phyloP scores from a whole-genome alignment of 2,797 vertebrate genomes.

The Tauraco hartlaubi region DNA sequence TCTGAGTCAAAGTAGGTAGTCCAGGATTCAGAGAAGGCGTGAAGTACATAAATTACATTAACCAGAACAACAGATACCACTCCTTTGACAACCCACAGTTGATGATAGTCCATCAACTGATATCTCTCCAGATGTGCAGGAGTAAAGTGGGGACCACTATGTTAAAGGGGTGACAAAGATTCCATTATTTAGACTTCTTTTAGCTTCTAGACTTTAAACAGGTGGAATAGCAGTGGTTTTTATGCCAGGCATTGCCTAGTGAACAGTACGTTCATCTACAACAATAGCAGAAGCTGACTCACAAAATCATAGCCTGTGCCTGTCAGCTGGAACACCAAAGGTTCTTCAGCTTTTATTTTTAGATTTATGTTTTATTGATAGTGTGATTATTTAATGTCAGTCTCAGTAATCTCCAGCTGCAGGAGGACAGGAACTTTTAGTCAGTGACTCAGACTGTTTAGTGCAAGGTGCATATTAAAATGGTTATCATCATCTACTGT shows the following conservation, averaged over 20 bases:
- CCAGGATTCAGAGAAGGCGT: neutral
- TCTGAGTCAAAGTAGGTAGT: neutral
- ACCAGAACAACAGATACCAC: neutral
- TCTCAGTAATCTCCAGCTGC: neutral
- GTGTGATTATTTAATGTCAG: neutral
- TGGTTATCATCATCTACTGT: neutral
- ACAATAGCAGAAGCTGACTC: neutral
- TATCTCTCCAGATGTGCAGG: neutral
- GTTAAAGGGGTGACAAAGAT: neutral
- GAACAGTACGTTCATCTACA: neutral
- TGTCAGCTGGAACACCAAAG: neutral
- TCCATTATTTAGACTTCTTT: neutral
- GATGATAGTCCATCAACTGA: neutral
- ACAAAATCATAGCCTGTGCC: neutral
- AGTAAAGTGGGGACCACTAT: neutral
- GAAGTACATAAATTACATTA: neutral
- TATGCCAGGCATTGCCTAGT: neutral
- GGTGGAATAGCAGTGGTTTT: neutral
- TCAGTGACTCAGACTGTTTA: neutral
- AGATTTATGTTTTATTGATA: neutral
- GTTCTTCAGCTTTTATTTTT: neutral
- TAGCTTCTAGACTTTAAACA: neutral
- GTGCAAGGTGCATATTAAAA: neutral
- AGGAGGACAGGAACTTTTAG: neutral
- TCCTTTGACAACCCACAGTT: neutral